Evolutionary conservation across 1,140 invertebrate species (phyloP), one percentile per base, ranked within the genome.

Genomic region (Dinoponera quadriceps): DNA sequence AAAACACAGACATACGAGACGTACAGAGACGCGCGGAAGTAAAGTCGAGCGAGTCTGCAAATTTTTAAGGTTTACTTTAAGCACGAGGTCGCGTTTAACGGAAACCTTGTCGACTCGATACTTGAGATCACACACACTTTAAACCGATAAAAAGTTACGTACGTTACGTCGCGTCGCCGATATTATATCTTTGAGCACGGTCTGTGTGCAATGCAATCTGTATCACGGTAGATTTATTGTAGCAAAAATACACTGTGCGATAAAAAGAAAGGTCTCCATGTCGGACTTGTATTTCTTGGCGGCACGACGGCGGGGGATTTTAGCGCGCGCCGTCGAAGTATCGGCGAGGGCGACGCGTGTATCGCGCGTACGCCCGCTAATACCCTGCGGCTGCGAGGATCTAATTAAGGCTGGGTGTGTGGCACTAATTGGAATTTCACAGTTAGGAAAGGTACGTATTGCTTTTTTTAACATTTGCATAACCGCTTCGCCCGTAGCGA

Each of bases 201-300:
- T 9, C 72, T 75, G 25, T 74, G 33, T 20, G 59, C 25, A 60
- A 54, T 54, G 60, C 62, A 54, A 66, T 77, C 44, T 77, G 62
- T 55, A 69, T 80, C 65, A 44, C 29, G 33, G 44, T 48, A 22
- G 48, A 54, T 77, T 57, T 57, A 71, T 57, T 71, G 66, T 57
- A 69, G 75, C 18, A 69, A 78, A 78, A 59, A 69, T 33, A 80
- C 22, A 16, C 14, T 54, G 63, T 54, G 29, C 49, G 74, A 66
- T 54, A 38, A 33, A 65, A 63, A 38, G 20, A 33, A n/a, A 27
- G 13, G 65, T 20, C 13, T 54, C 9, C 74, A 51, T 44, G 44
- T 33, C 7, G 29, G 27, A 54, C 14, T 22, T 54, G 14, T 29
- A 54, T 51, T 77, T 60, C 38, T 51, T 29, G 14, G 60, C n/a